Evolutionary conservation across 1,140 invertebrate genomes (phyloP).

Genomic region (Orius insidiosus): DNA sequence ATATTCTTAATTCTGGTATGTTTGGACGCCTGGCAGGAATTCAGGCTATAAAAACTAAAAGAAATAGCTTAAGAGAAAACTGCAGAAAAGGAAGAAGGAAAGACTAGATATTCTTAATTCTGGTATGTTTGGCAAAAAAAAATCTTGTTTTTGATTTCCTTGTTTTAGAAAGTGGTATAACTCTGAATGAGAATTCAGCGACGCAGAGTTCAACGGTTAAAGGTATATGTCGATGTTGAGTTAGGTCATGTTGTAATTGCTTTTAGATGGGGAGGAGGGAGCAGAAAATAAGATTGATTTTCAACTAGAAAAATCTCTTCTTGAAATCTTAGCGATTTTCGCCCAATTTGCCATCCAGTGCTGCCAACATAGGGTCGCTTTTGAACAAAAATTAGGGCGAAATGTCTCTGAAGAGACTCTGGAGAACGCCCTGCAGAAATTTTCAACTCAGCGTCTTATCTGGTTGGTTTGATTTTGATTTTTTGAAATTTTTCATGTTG

Average conservation of each 20-base stretch:
- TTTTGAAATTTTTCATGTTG: too few relatives aligned
- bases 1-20: constrained; percentile 30
- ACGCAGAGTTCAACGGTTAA: neutral
- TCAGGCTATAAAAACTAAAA: too few relatives aligned
- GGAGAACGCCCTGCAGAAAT: constrained; percentile 66
- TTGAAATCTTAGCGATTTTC: constrained; percentile 62
- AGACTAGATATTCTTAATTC: too few relatives aligned
- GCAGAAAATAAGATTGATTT: constrained; percentile 24
- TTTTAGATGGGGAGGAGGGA: constrained; percentile 29
- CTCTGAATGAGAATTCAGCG: neutral
- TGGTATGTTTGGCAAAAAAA: too few relatives aligned
- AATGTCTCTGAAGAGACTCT: constrained; percentile 40
- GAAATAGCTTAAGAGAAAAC: too few relatives aligned
- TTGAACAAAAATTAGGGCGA: constrained; percentile 40
- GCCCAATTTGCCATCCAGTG: constrained; percentile 58
- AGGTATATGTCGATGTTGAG: neutral
- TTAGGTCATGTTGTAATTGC: constrained; percentile 10
- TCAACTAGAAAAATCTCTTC: constrained; percentile 46
- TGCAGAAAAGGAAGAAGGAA: too few relatives aligned
- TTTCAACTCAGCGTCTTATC: constrained; percentile 73
- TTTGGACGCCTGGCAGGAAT: too few relatives aligned
- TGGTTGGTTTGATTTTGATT: constrained; percentile 29
- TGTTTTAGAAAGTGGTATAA: constrained; percentile 5
- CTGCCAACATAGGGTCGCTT: constrained; percentile 41
- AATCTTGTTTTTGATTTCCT: too few relatives aligned